A percentile compares a stretch with the other conserved stretches of the same genome.
phyloP scores from a whole-genome alignment of 2,113 vertebrate genomes.

The Astur gentilis region DNA sequence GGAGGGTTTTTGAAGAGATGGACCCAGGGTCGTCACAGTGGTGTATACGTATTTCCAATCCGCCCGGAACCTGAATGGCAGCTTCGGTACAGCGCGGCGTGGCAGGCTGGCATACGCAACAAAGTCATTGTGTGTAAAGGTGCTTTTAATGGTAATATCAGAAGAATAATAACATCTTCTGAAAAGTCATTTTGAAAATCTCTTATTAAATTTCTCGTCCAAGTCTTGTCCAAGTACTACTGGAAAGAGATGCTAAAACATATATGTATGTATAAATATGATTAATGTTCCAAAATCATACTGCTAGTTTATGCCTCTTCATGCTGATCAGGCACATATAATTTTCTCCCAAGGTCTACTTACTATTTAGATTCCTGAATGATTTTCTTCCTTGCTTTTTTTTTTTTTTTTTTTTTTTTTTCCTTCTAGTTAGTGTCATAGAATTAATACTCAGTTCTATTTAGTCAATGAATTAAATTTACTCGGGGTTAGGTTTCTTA shows the following conservation, averaged over 20 bases:
- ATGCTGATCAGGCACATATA: neutral
- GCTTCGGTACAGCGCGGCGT: neutral
- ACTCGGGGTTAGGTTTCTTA: neutral
- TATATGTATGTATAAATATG: neutral
- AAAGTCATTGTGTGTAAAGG: neutral
- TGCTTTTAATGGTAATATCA: neutral
- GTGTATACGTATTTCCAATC: neutral
- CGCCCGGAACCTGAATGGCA: neutral
- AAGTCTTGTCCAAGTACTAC: neutral
- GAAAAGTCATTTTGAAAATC: neutral
- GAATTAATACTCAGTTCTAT: neutral
- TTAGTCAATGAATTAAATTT: neutral
- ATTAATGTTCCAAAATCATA: neutral
- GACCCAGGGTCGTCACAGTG: neutral
- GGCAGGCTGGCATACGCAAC: neutral
- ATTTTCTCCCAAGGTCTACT: neutral
- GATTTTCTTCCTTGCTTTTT: accelerated
- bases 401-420: neutral
- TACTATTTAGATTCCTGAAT: neutral
- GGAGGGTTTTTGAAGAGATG: neutral
- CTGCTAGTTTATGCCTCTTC: neutral
- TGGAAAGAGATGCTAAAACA: neutral
- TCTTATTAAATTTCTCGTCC: neutral
- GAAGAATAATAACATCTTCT: neutral
- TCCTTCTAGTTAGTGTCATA: neutral